Evolutionary conservation across 2,888 invertebrate genomes (phyloP).

Genomic region (Drosophila nr. perissopoda): DNA sequence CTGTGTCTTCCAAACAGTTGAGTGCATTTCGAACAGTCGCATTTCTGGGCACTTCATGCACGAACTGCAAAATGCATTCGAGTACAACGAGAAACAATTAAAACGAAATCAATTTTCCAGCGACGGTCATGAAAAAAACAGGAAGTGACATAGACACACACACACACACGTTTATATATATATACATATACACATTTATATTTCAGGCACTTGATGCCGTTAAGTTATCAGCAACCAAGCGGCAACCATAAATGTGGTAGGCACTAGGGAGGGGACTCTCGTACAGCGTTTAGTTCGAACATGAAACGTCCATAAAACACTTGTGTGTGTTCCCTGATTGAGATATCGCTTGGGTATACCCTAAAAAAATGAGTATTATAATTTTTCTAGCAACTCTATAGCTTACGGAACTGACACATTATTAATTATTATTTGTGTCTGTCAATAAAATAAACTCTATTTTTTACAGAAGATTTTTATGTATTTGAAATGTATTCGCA

Average conservation of each 20-base stretch:
- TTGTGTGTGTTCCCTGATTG: slow-evolving; percentile 35
- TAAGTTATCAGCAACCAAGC: slow-evolving; percentile 60
- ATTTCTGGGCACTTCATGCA: slow-evolving; percentile 56
- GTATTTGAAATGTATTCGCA: not conserved
- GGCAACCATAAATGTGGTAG: slow-evolving; percentile 62
- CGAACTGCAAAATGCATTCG: slow-evolving; percentile 61
- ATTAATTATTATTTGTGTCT: not conserved
- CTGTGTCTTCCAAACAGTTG: slow-evolving; percentile 17
- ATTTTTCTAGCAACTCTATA: not conserved
- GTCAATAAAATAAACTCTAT: not conserved
- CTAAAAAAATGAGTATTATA: not conserved
- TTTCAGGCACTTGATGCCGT: slow-evolving; percentile 59
- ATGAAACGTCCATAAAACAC: slow-evolving; percentile 62
- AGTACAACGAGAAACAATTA: slow-evolving; percentile 69
- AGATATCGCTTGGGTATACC: slow-evolving; percentile 26
- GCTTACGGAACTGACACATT: not conserved
- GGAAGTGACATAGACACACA: slow-evolving; percentile 45
- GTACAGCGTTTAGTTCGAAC: slow-evolving; percentile 45
- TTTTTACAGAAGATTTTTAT: not conserved
- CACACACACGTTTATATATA: slow-evolving; percentile 2
- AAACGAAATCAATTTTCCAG: slow-evolving; percentile 62
- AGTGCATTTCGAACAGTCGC: slow-evolving; percentile 35
- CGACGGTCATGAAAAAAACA: slow-evolving; percentile 48
- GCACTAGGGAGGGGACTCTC: slow-evolving; percentile 12
- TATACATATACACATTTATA: slow-evolving; percentile 18